phyloP scores from a whole-genome alignment of 1,140 invertebrate genomes.

The Drosophila kikkawai region DNA sequence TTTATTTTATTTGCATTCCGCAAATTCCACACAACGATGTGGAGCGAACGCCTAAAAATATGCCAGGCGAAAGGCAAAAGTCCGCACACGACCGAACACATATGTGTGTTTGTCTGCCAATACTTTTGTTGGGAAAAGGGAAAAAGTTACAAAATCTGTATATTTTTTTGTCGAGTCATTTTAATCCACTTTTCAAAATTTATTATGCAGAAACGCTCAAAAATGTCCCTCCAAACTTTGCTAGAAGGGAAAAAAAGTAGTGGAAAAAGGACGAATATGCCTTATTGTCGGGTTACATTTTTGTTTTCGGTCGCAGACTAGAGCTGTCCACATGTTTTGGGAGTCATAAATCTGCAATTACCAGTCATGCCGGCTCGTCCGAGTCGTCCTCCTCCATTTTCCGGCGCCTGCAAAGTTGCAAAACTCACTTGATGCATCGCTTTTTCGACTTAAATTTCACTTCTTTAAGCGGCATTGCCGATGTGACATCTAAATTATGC shows the following conservation, averaged over 20 bases:
- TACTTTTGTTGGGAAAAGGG: not conserved
- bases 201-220: conserved; percentile 74
- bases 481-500: conserved; percentile 72
- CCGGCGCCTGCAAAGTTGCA: conserved; percentile 39
- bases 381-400: conserved; percentile 14
- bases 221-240: conserved; percentile 58
- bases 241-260: not conserved
- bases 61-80: conserved; percentile 55
- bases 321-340: conserved; percentile 71
- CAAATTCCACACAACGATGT: conserved; percentile 27
- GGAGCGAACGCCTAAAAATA: conserved; percentile 56
- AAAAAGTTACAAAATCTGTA: conserved; percentile 34
- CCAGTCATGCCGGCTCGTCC: conserved; percentile 51
- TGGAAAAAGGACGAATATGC: conserved; percentile 1
- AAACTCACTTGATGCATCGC: conserved; percentile 54
- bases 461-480: conserved; percentile 46
- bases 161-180: conserved; percentile 52
- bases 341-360: conserved; percentile 76
- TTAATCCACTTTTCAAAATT: conserved; percentile 77
- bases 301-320: conserved; percentile 29
- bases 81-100: conserved; percentile 9
- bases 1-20: conserved; percentile 58
- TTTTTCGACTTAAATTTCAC: conserved; percentile 43
- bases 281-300: conserved; percentile 11
- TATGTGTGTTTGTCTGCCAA: conserved; percentile 3